These are phyloP conservation scores for Stomatorhinus walkeri DNA, from an alignment of 2,797 vertebrate species.

Conservation along the genomic window DNA sequence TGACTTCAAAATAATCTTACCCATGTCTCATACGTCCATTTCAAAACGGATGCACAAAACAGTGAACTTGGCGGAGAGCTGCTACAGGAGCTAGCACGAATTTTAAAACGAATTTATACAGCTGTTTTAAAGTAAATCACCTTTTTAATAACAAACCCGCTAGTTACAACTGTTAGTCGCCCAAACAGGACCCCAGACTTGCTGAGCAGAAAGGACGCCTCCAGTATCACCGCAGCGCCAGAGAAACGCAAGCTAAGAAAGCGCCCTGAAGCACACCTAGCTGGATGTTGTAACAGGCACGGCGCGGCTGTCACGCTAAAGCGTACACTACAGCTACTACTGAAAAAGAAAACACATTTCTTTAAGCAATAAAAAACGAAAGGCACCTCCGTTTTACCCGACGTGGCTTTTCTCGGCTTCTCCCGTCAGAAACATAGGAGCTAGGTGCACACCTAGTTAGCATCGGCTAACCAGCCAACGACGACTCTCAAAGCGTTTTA, in stretches of 20 bases:
- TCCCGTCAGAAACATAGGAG: neutral
- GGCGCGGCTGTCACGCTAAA: neutral
- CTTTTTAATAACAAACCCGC: neutral
- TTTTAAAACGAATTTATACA: neutral
- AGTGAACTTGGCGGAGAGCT: neutral
- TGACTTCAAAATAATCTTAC: neutral
- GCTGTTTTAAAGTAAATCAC: neutral
- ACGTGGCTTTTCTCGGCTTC: neutral
- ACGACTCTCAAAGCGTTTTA: neutral
- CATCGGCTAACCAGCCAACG: neutral
- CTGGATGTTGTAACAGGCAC: neutral
- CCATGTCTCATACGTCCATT: neutral
- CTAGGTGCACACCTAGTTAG: neutral
- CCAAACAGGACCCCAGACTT: neutral
- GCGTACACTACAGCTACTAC: neutral
- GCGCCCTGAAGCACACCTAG: neutral
- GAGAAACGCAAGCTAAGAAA: neutral
- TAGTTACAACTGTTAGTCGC: neutral
- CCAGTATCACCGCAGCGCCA: neutral
- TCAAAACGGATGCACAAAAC: neutral
- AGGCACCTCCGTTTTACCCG: neutral
- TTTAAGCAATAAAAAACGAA: neutral
- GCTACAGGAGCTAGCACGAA: neutral
- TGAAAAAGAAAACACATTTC: neutral
- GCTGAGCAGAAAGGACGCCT: neutral